Percentiles rank a stretch among this genome's conserved stretches.
These are phyloP conservation scores for Ochropacha duplaris DNA, from an alignment of 2,888 invertebrate genomes.

Conservation along the genomic window DNA sequence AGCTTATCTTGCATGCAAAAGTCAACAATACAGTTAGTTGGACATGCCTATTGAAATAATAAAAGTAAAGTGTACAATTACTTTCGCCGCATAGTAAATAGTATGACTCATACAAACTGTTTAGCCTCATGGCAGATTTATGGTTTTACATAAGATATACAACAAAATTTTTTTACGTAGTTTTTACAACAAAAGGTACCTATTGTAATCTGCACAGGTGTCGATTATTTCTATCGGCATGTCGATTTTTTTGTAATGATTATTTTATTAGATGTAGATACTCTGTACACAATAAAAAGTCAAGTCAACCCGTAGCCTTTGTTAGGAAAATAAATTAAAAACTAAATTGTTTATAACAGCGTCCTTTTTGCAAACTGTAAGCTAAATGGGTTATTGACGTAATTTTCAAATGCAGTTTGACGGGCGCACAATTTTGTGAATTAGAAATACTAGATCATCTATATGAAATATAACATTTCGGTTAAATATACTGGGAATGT, in stretches of 20 bases:
- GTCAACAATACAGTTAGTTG: background rate
- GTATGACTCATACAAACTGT: background rate
- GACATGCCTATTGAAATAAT: conserved; percentile 16
- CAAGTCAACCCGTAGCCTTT: background rate
- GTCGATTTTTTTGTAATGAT: no score
- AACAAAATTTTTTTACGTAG: no score
- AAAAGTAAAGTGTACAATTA: conserved; percentile 26
- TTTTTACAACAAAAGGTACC: no score
- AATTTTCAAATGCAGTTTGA: background rate
- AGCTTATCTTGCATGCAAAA: conserved; percentile 10
- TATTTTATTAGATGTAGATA: no score
- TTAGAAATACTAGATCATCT: no score
- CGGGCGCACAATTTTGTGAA: no score
- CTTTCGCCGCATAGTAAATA: conserved; percentile 51
- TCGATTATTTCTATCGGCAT: no score
- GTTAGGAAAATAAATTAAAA: background rate
- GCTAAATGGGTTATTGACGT: background rate
- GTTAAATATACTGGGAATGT: no score
- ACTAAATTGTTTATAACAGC: background rate
- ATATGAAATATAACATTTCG: no score
- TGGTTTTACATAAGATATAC: background rate
- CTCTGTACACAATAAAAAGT: background rate
- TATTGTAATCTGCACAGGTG: no score
- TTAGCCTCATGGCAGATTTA: background rate
- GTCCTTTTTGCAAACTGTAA: background rate